Evolutionary conservation across 2,113 vertebrate genomes (phyloP).

Genomic region (Alouatta palliata): DNA sequence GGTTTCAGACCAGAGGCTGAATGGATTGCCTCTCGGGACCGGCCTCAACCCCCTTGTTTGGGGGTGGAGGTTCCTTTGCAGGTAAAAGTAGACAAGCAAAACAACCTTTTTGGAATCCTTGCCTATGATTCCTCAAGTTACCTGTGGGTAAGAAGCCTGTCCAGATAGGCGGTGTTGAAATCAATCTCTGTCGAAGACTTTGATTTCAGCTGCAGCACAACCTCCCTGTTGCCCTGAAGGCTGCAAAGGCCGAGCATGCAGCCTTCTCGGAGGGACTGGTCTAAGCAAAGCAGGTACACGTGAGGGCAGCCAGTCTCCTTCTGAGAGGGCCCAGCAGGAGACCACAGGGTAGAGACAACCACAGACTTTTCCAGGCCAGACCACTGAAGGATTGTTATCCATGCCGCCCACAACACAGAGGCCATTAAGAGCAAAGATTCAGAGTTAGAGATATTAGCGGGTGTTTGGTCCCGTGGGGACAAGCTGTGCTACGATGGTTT

Average conservation of each 20-base stretch:
- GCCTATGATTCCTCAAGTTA: not conserved
- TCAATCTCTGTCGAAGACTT: not conserved
- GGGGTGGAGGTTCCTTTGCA: not conserved
- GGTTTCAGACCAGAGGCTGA: not conserved
- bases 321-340: not conserved
- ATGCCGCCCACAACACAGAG: not conserved
- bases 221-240: rapidly evolving
- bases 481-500: too few species aligned
- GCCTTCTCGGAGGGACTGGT: not conserved
- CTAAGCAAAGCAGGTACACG: not conserved
- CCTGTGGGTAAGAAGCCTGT: rapidly evolving
- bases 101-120: not conserved
- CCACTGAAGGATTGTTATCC: not conserved
- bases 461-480: not conserved
- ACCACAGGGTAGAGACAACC: not conserved
- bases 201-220: not conserved
- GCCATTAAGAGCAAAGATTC: not conserved
- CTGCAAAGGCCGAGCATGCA: rapidly evolving
- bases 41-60: not conserved
- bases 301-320: not conserved
- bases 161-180: too few species aligned
- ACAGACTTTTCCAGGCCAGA: not conserved
- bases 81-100: not conserved
- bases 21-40: not conserved
- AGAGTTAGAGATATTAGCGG: not conserved